phyloP scores from a whole-genome alignment of 2,797 vertebrate species.

The Xenentodon cancila region DNA sequence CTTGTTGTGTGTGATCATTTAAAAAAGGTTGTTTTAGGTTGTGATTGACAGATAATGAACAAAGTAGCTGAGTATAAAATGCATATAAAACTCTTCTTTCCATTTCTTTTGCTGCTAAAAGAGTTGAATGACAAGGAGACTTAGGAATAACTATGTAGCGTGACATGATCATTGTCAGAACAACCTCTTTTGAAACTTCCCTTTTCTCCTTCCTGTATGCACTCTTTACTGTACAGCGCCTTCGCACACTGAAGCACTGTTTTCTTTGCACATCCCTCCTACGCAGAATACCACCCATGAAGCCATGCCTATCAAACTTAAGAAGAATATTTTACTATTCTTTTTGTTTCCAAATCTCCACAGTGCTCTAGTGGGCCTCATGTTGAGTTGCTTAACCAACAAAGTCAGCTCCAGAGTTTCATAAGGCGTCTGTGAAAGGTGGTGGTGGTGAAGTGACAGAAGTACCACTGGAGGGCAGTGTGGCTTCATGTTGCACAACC shows the following conservation, averaged over 20 bases:
- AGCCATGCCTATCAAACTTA: background rate
- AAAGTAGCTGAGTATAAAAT: too few species aligned
- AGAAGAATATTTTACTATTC: conserved; percentile 10
- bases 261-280: background rate
- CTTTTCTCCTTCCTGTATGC: conserved; percentile 63
- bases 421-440: background rate
- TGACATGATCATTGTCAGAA: conserved; percentile 31
- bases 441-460: conserved; percentile 12
- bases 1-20: background rate
- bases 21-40: background rate
- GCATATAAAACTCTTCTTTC: background rate
- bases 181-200: conserved; percentile 57
- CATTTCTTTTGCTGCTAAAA: background rate
- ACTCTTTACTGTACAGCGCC: conserved; percentile 9
- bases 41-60: too few species aligned
- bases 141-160: conserved; percentile 1
- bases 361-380: background rate
- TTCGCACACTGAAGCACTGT: background rate
- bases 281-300: background rate
- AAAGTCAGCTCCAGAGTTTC: conserved; percentile 19
- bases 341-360: background rate
- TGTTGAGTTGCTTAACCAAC: conserved; percentile 10
- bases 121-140: conserved; percentile 10
- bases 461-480: conserved; percentile 83
- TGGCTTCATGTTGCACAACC: conserved; percentile 63